phyloP scores from a whole-genome alignment of 2,113 vertebrate species.

The Tautogolabrus adspersus region DNA sequence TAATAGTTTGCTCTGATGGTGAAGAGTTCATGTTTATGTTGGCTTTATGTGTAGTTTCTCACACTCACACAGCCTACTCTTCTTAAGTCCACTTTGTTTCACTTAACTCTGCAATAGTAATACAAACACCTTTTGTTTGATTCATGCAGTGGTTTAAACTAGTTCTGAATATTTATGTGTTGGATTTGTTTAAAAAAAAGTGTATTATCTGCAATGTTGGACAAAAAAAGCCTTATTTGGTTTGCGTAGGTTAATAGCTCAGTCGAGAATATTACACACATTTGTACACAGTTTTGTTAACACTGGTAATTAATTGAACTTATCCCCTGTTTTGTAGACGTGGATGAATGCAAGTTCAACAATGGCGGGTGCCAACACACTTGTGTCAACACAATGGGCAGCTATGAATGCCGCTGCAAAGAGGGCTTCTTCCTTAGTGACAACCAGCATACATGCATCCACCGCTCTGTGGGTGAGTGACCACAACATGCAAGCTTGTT shows the following conservation, averaged over 20 bases:
- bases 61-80: background rate
- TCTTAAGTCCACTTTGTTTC: background rate
- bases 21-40: slow-evolving; percentile 35
- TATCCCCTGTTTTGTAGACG: slow-evolving; percentile 82
- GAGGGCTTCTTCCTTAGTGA: slow-evolving; percentile 97
- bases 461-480: slow-evolving; percentile 92
- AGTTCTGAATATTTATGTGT: slow-evolving; percentile 19
- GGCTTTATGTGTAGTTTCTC: slow-evolving; percentile 38
- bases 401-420: slow-evolving; percentile 95
- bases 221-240: slow-evolving; percentile 5
- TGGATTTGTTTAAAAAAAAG: slow-evolving; percentile 14
- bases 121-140: slow-evolving; percentile 29
- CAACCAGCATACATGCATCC: slow-evolving; percentile 99
- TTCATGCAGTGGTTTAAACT: background rate
- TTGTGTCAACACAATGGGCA: slow-evolving; percentile 95
- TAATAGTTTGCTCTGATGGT: slow-evolving; percentile 18
- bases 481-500: background rate
- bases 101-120: background rate
- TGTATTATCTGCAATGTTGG: background rate
- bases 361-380: slow-evolving; percentile 97
- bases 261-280: background rate
- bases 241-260: background rate
- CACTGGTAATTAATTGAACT: slow-evolving; percentile 18
- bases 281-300: slow-evolving; percentile 19
- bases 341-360: slow-evolving; percentile 94